Conservation (phyloP, 2,797 vertebrate species). For the Amblyraja radiata region DNA sequence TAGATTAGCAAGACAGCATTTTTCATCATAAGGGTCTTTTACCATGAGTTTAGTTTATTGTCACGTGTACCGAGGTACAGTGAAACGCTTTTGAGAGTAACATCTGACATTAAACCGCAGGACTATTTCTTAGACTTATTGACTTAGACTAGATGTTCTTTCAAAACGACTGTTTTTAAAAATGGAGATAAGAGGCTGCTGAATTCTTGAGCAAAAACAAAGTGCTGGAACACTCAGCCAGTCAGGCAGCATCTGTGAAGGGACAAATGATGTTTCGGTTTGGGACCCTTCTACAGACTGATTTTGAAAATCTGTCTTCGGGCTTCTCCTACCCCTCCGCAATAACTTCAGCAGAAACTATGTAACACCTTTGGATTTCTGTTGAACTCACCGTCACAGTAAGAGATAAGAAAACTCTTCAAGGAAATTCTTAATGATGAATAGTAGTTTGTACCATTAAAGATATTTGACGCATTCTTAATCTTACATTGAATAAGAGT, state of each 20-base stretch:
- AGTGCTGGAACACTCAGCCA: no score
- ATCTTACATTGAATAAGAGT: not conserved
- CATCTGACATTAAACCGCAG: not conserved
- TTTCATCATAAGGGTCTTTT: not conserved
- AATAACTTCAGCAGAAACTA: not conserved
- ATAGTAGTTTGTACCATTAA: no score
- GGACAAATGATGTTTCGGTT: no score
- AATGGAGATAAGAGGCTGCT: no score
- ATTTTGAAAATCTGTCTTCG: not conserved
- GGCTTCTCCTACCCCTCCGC: not conserved
- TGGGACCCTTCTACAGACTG: no score
- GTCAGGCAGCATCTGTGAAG: no score
- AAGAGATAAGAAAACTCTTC: not conserved
- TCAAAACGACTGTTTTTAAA: no score
- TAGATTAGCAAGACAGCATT: not conserved
- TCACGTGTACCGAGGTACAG: no score
- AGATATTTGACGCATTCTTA: not conserved
- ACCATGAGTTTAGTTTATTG: not conserved
- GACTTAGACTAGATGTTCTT: not conserved
- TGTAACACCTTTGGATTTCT: not conserved
- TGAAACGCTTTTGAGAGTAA: no score
- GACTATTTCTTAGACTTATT: not conserved
- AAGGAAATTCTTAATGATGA: not conserved
- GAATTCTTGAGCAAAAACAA: no score
- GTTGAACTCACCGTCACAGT: not conserved